Evolutionary conservation across 2,888 invertebrate genomes (phyloP), one percentile per base, ranked within the genome.

Genomic region (Spodoptera littoralis): DNA sequence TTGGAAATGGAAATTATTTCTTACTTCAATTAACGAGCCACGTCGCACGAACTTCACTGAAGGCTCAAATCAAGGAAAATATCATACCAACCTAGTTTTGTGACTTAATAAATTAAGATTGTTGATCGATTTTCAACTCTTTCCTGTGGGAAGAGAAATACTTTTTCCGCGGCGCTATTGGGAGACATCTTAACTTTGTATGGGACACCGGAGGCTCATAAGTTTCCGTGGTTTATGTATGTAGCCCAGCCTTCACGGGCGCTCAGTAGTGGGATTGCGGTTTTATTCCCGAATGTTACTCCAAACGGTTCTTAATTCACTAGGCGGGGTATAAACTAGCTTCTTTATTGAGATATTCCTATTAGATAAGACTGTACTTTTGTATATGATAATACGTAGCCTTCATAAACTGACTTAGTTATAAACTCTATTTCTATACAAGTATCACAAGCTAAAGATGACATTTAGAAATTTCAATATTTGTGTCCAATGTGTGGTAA

Each of bases 191-290:
- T 72, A 76, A 77, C 72, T 75, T 77, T 69, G 62, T 65, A 69
- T 62, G 60, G 72, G 69, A 60, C 72, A 63, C 69, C 49, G 24
- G 60, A 63, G 75, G 60, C 66, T 75, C 75, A 75, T 77, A 77
- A 77, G 77, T 77, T 77, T 66, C 57, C 54, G 56, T 77, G 77
- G 75, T 77, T 77, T 77, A 77, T 75, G 46, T 62, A 60, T 72
- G 62, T 69, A 77, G 70, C 65, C 53, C 63, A 53, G 57, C 55
- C 52, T 76, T 72, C 63, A 66, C 54, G 59, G 62, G 50, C 46
- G 47, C 59, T 66, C 51, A 58, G 53, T 59, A 65, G 65, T 48
- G 45, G 50, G 50, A 73, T 60, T 73, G 55, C 43, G 60, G 65
- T 30, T 43, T 27, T 42, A 59, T 11, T 51, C 47, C 59, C 47